Base-by-base conservation (phyloP, 2,888 invertebrate species). In the Resseliella maxima region DNA sequence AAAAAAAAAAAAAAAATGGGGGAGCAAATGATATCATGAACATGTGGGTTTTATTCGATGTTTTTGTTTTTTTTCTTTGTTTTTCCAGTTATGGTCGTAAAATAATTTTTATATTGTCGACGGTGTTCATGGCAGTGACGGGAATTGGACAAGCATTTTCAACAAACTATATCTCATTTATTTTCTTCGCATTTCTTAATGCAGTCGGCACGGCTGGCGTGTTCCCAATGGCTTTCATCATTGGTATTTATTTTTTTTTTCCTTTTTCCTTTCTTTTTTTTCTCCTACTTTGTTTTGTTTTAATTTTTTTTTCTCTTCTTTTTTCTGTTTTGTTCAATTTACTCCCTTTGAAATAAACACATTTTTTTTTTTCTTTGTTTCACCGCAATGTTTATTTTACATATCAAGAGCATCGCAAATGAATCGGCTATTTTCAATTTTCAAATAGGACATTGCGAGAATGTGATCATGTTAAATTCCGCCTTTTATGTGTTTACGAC, bases 161-260 rank as follows among this genome's bases (percentile, higher is more conserved):
- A 18, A 92, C 92, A 87, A 90, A 92, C 87, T 94, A 93, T 88
- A 88, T 90, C 24, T 92, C 92, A 86, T 94, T 93, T 88, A 88
- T 92, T 85, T 88, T 91, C 10, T 92, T 94, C 88, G 92, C 93
- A 5, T 92, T 93, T 87, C 88, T 94, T 0, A 93, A 93, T 89
- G 93, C 94, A 0, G 89, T 93, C n/a, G 93, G 93, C n/a, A 93
- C 93, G 0, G 92, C 93, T 0, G 93, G 93, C 46, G 93, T 94
- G 24, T 94, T 93, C 89, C 93, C 93, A 0, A 88, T 93, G 85
- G 93, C 93, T 12, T 94, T 94, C 88, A 93, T 94, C 85, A 91
- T 93, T 83, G 93, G 92, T 89, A 83, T n/a, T 38, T 81, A 83
- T 15, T 6, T 50, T 50, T 50, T 50, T 41, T 72, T 72, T 35